Evolutionary conservation across 2,113 vertebrate species (phyloP).

Genomic region (Dasyurus viverrinus): DNA sequence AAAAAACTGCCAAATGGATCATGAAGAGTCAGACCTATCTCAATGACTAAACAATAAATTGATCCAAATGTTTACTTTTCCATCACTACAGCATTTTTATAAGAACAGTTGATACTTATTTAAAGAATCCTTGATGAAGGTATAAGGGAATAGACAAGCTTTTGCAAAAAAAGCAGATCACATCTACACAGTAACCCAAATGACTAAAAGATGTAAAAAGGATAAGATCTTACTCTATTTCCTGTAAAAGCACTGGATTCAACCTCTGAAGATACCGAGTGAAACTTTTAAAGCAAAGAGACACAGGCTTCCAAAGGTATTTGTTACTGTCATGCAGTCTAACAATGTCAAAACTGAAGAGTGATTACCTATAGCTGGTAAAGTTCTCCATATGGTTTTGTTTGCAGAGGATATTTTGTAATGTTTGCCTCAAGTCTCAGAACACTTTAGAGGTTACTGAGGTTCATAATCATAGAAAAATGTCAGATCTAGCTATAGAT

Average conservation of each 20-base stretch:
- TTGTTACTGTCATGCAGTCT: not conserved
- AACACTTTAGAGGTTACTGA: not conserved
- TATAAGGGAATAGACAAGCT: not conserved
- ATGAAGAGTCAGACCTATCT: not conserved
- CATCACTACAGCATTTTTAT: not conserved
- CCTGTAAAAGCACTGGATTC: not conserved
- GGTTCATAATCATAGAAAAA: too few species aligned
- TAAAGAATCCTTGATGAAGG: not conserved
- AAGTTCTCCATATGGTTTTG: not conserved
- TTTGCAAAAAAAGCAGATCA: not conserved
- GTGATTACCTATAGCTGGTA: not conserved
- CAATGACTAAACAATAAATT: not conserved
- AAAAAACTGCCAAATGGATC: not conserved
- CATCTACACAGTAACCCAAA: not conserved
- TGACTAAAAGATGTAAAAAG: not conserved
- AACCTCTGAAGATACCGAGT: not conserved
- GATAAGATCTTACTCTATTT: not conserved
- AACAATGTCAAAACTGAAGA: not conserved
- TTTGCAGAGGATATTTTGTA: not conserved
- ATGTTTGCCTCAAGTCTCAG: not conserved
- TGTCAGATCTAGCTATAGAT: too few species aligned
- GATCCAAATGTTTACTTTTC: not conserved
- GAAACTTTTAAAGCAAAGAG: not conserved
- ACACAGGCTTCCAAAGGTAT: not conserved
- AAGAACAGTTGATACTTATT: not conserved